Conservation (phyloP, 2,113 vertebrate species). For the Strigops habroptila region DNA sequence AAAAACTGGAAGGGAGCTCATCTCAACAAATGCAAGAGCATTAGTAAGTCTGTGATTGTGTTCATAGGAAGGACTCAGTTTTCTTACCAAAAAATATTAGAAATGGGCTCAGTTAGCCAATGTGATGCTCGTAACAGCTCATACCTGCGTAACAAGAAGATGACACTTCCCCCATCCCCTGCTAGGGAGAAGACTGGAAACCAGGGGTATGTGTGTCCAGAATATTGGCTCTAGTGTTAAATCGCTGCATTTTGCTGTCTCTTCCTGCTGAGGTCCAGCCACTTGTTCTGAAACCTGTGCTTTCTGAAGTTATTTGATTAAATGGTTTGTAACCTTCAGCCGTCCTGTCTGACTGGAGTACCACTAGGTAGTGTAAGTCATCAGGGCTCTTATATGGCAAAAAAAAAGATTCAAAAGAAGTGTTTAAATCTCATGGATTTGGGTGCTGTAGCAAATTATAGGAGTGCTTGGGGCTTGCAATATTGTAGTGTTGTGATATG, state of each 20-base stretch:
- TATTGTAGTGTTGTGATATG: not conserved
- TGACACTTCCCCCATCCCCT: not conserved
- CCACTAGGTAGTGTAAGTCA: not conserved
- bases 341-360: not conserved
- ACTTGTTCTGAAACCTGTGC: not conserved
- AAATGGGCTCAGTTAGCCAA: not conserved
- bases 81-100: not conserved
- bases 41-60: not conserved
- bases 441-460: not conserved
- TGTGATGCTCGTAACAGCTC: not conserved
- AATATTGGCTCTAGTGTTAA: not conserved
- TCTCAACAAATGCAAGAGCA: not conserved
- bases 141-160: not conserved
- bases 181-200: not conserved
- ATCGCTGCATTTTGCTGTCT: not conserved
- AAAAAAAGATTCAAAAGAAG: not conserved
- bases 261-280: not conserved
- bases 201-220: not conserved
- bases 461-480: not conserved
- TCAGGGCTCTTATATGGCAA: not conserved
- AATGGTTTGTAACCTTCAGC: not conserved
- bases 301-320: not conserved
- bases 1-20: not conserved
- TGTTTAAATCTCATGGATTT: not conserved
- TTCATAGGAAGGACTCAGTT: not conserved